These are phyloP conservation scores for Magallana gigas DNA, from an alignment of 1,140 invertebrate genomes.

Conservation along the genomic window DNA sequence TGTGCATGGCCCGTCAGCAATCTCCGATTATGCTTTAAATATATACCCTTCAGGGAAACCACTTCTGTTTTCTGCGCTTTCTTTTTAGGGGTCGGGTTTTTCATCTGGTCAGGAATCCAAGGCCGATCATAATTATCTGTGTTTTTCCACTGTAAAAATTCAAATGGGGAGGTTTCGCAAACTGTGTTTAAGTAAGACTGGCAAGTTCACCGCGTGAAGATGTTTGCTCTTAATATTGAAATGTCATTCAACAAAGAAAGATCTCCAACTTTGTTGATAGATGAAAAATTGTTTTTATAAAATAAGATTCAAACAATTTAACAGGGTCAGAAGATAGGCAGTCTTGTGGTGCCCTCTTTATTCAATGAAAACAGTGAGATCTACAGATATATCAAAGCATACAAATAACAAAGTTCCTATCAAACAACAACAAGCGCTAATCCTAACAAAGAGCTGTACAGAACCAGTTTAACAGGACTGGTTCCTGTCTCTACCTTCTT, in stretches of 20 bases:
- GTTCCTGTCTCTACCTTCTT: conserved; percentile 63
- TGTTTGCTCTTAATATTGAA: too few species aligned
- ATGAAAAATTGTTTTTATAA: not conserved
- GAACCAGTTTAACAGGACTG: conserved; percentile 22
- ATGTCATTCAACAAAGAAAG: too few species aligned
- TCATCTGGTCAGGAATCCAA: conserved; percentile 63
- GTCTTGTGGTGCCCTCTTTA: not conserved
- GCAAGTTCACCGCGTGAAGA: not conserved
- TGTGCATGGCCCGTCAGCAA: too few species aligned
- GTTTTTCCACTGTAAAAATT: conserved; percentile 62
- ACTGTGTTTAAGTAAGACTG: not conserved
- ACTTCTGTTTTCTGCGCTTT: conserved; percentile 53
- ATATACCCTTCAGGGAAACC: conserved; percentile 43
- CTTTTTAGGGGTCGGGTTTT: conserved; percentile 55
- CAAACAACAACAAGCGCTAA: not conserved
- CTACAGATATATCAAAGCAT: not conserved
- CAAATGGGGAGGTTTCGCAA: conserved; percentile 35
- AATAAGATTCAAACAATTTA: conserved; percentile 19
- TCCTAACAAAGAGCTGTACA: not conserved
- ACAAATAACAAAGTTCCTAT: too few species aligned
- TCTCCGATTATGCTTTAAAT: not conserved
- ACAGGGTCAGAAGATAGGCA: not conserved
- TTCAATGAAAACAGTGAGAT: not conserved
- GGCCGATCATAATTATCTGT: conserved; percentile 66
- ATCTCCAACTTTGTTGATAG: not conserved